Conservation (phyloP, 1,140 invertebrate species). For the Melipona quadrifasciata region DNA sequence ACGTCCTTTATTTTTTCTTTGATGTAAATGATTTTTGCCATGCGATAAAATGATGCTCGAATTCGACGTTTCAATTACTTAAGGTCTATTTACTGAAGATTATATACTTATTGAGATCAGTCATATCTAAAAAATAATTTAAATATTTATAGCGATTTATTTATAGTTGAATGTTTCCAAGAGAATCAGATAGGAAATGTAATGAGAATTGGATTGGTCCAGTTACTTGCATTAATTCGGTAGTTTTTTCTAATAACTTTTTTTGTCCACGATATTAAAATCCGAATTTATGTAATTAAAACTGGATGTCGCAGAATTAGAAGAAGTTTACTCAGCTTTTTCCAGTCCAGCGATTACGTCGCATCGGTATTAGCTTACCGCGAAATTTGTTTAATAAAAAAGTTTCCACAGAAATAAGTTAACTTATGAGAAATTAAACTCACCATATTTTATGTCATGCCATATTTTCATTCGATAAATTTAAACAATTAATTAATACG, state of each 20-base stretch:
- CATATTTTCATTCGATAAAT: background rate
- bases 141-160: slow-evolving; percentile 2
- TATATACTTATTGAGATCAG: background rate
- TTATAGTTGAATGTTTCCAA: background rate
- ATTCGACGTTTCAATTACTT: background rate
- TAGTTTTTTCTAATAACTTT: background rate
- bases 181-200: background rate
- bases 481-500: background rate
- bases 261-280: background rate
- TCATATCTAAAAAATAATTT: background rate
- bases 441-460: background rate
- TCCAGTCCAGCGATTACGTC: background rate
- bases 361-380: background rate
- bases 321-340: background rate
- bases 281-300: slow-evolving; percentile 7
- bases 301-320: background rate
- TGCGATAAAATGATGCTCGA: too few relatives aligned
- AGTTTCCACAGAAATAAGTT: slow-evolving; percentile 9
- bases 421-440: background rate
- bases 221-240: background rate
- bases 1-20: background rate
- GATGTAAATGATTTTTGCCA: background rate
- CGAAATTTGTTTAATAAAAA: slow-evolving; percentile 31
- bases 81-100: background rate
- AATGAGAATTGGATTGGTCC: background rate